Base-by-base conservation (phyloP, 2,888 invertebrate species). In the Agonopterix arenella region DNA sequence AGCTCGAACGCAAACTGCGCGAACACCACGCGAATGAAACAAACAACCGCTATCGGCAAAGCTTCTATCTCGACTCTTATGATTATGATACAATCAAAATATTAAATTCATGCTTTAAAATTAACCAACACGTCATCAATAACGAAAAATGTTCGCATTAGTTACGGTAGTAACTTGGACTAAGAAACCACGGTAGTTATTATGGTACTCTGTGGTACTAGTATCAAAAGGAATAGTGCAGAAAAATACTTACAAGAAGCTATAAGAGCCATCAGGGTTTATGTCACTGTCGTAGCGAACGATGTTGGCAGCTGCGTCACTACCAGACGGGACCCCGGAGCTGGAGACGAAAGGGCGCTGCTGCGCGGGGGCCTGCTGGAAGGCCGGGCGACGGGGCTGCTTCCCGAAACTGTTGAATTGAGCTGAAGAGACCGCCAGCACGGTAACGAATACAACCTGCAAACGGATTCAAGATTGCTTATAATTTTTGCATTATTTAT, bases 221-320 rank as follows among this genome's bases (percentile, higher is more conserved):
- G 9, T 38, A 18, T 18, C 18, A 18, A 18, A 18, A 18, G 4
- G 18, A 18, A 18, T n/a, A 18, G 18, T 28, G 7, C 7, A 28
- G 28, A 28, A 28, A 40, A 51, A 52, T 52, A 73, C 78, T 78
- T 66, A 90, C 90, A 73, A 82, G 73, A 88, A 90, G 66, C 73
- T 80, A 76, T 84, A 90, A 16, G 36, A n/a, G 52, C 91, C 91
- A 55, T 91, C 90, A 13, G 84, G 84, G 40, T 64, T 66, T 37
- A 76, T 63, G 9, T 88, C 85, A 48, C 76, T 82, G 28, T 82
- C 79, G 56, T 76, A 81, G 36, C 73, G 73, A 8, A 89, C 49
- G 44, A 81, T 78, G 36, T 65, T 64, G 52, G 88, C 81, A 28
- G 60, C 52, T 49, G 66, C 67, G 48, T 83, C 84, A 16, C 56